A percentile compares a stretch with the other conserved stretches of the same genome.
These are phyloP conservation scores for Eremophila alpestris DNA, from an alignment of 2,797 vertebrate species.

Conservation along the genomic window DNA sequence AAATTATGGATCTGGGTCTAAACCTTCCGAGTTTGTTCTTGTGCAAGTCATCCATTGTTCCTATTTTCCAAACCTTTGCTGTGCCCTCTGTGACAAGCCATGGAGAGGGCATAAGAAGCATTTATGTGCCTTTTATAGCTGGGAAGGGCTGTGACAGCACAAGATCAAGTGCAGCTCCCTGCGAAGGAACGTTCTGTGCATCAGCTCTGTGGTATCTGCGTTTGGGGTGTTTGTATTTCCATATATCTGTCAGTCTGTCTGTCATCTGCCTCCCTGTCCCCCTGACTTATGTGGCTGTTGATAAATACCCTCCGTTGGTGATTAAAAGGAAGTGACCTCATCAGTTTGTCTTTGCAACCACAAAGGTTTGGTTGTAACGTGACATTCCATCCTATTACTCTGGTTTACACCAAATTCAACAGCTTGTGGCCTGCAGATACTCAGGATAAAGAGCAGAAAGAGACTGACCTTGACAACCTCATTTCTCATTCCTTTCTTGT, in stretches of 20 bases:
- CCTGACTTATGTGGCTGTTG: slow-evolving; percentile 6
- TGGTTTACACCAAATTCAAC: slow-evolving; percentile 78
- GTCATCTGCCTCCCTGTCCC: slow-evolving; percentile 41
- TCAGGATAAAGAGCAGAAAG: slow-evolving; percentile 76
- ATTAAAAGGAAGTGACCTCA: slow-evolving; percentile 79
- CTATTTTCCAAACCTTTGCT: neutral
- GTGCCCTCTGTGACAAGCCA: neutral
- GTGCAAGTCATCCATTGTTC: neutral
- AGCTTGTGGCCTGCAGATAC: slow-evolving; percentile 79
- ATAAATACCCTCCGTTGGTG: slow-evolving; percentile 32
- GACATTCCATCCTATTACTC: slow-evolving; percentile 68
- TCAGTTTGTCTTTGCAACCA: slow-evolving; percentile 65
- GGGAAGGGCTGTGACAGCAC: neutral
- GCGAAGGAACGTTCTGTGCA: neutral
- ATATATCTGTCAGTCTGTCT: slow-evolving; percentile 59
- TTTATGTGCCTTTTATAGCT: neutral
- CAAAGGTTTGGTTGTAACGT: slow-evolving; percentile 71
- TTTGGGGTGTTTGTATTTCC: slow-evolving; percentile 33
- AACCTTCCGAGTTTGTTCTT: neutral
- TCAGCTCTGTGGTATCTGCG: neutral
- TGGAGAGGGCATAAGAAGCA: neutral
- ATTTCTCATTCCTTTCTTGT: slow-evolving; percentile 85
- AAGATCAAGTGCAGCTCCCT: neutral
- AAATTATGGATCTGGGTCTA: neutral
- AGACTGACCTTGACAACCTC: slow-evolving; percentile 81